A percentile compares a stretch with the other conserved stretches of the same genome.
phyloP scores from a whole-genome alignment of 1,140 invertebrate species.

The Drosophila watanabei region DNA sequence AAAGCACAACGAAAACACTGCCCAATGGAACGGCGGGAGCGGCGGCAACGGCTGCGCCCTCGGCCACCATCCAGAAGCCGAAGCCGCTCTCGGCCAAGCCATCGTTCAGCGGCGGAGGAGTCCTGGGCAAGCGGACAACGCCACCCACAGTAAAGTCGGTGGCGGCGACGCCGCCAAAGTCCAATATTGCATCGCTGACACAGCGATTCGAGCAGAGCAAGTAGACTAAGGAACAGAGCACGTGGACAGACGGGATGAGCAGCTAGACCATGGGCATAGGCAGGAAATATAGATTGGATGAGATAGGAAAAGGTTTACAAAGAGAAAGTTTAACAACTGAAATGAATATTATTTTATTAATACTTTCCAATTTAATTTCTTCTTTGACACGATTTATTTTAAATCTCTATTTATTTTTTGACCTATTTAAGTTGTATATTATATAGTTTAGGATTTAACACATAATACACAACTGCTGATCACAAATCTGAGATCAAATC shows the following conservation, averaged over 20 bases:
- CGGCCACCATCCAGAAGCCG: constrained; percentile 81
- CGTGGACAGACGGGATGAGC: neutral
- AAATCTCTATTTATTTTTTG: neutral
- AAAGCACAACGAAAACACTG: constrained; percentile 67
- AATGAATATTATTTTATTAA: neutral
- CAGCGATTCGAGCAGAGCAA: constrained; percentile 77
- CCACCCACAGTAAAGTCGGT: constrained; percentile 71
- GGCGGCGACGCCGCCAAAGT: constrained; percentile 24
- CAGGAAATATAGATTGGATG: constrained; percentile 4
- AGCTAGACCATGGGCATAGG: constrained; percentile 14
- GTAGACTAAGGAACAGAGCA: constrained; percentile 36
- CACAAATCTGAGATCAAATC: neutral
- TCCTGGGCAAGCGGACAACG: constrained; percentile 60
- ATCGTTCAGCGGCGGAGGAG: constrained; percentile 61
- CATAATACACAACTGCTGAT: neutral
- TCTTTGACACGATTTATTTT: neutral
- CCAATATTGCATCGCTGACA: constrained; percentile 76
- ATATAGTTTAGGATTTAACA: neutral
- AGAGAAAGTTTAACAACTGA: neutral
- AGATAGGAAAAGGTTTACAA: neutral
- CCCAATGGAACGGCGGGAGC: constrained; percentile 62
- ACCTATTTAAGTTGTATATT: neutral
- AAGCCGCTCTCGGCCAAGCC: constrained; percentile 82
- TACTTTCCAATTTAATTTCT: neutral
- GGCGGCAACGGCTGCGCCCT: constrained; percentile 46